phyloP scores from a whole-genome alignment of 2,113 vertebrate species.

The Ginglymostoma cirratum region DNA sequence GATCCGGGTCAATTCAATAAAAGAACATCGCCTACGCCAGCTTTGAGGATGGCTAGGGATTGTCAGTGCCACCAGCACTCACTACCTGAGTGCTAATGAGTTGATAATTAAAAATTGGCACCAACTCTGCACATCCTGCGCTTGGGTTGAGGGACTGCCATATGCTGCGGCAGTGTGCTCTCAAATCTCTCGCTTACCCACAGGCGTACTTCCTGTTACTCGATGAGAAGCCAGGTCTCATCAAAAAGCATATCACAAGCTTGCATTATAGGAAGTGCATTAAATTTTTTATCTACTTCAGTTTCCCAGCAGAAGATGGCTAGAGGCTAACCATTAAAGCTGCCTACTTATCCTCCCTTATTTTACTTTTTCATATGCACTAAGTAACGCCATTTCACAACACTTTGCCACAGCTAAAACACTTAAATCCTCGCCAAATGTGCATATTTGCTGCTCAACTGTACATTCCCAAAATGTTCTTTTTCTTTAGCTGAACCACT shows the following conservation, averaged over 20 bases:
- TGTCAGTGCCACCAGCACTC: constrained; percentile 69
- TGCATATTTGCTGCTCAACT: not conserved
- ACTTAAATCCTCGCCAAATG: not conserved
- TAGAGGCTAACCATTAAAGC: constrained; percentile 28
- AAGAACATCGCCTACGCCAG: constrained; percentile 60
- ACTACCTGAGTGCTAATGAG: constrained; percentile 80
- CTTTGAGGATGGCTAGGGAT: constrained; percentile 62
- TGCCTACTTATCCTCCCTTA: not conserved
- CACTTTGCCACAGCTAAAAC: not conserved
- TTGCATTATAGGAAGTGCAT: constrained; percentile 15
- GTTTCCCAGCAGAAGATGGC: constrained; percentile 8
- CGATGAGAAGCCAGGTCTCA: not conserved
- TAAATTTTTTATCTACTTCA: constrained; percentile 30
- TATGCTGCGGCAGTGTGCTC: constrained; percentile 62
- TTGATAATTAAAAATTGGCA: constrained; percentile 74
- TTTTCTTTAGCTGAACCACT: too few species aligned
- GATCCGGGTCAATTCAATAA: constrained; percentile 70
- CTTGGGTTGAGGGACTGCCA: constrained; percentile 62
- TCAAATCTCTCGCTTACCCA: not conserved
- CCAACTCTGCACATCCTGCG: constrained; percentile 57
- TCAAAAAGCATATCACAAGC: constrained; percentile 31
- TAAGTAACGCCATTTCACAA: not conserved
- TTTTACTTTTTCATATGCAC: not conserved
- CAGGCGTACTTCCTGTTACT: constrained; percentile 10
- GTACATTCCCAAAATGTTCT: not conserved